Base-by-base conservation (phyloP, 2,888 invertebrate species). In the Autographa gamma region DNA sequence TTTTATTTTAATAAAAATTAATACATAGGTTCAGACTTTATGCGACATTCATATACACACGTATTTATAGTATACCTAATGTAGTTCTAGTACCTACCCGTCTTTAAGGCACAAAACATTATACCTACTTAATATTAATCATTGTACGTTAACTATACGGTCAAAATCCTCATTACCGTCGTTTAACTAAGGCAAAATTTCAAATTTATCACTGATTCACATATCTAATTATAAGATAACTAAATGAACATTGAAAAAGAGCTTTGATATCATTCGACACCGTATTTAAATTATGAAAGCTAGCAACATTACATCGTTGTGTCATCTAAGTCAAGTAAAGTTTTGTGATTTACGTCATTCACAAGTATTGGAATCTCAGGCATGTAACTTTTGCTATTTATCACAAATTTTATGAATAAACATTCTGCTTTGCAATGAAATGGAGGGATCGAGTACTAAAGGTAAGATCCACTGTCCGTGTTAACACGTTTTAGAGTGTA, bases 381-480 rank as follows among this genome's bases (percentile, higher is more conserved):
- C 52, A 79, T 83, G 81, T 74, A 76, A 79, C 69, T 83, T 80
- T 77, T 79, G 77, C 69, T 75, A 85, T 84, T 83, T 86, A 85
- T 67, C 66, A 74, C 65, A 77, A 76, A 85, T 79, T 86, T 83
- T 79, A 80, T 83, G 77, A 84, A 79, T 84, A 82, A 74, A 71
- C 67, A 78, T 81, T 69, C 61, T 67, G 86, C 87, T 77, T 89
- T 90, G 92, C 89, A 89, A 94, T 93, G 92, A 93, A 92, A 95
- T 95, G 95, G 95, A 95, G 89, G 90, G 84, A 87, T 81, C 88
- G 80, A 90, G 90, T 79, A 70, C 70, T 80, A 93, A 91, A 89
- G 93, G 95, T 93, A 85, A 86, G 88, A 85, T 64, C 64, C 56
- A 11, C 52, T 60, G 43, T 62, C n/a, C 0, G 2, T 56, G 65